These are phyloP conservation scores for Drosophila navojoa DNA, from an alignment of 1,140 invertebrate genomes.

Conservation along the genomic window DNA sequence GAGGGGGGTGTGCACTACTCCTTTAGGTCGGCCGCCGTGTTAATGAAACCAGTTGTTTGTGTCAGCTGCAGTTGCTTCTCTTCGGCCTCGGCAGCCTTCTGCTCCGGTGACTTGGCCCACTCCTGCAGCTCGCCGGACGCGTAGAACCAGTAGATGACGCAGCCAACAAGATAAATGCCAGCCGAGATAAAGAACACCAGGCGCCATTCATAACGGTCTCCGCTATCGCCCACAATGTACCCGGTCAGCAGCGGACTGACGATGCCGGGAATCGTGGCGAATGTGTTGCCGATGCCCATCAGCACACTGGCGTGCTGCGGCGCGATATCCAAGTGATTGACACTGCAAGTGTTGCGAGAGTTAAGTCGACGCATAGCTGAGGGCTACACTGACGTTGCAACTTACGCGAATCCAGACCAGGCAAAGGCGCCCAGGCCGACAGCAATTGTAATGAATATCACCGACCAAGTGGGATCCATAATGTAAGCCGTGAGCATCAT, in stretches of 20 bases:
- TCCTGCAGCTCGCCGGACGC: constrained; percentile 91
- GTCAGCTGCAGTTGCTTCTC: constrained; percentile 65
- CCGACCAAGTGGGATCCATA: constrained; percentile 87
- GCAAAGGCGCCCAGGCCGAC: constrained; percentile 95
- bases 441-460: constrained; percentile 92
- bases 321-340: constrained; percentile 94
- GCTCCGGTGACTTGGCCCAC: constrained; percentile 87
- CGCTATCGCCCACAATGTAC: constrained; percentile 88
- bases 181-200: constrained; percentile 93
- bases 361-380: constrained; percentile 1
- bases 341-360: constrained; percentile 84
- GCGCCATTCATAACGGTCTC: constrained; percentile 91
- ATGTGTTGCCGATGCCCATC: constrained; percentile 95
- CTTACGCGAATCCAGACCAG: constrained; percentile 93
- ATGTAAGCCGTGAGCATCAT: constrained; percentile 91
- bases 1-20: constrained; percentile 47
- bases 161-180: constrained; percentile 90
- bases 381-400: constrained; percentile 21
- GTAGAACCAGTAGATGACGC: constrained; percentile 91
- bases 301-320: constrained; percentile 92
- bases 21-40: constrained; percentile 68
- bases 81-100: constrained; percentile 64
- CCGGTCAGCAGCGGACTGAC: constrained; percentile 92
- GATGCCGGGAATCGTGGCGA: constrained; percentile 94
- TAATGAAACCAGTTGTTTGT: constrained; percentile 57